Percentiles rank a stretch among this genome's conserved stretches.
Conservation (phyloP, 2,797 vertebrate genomes). For the Paedocypris micromegethes region DNA sequence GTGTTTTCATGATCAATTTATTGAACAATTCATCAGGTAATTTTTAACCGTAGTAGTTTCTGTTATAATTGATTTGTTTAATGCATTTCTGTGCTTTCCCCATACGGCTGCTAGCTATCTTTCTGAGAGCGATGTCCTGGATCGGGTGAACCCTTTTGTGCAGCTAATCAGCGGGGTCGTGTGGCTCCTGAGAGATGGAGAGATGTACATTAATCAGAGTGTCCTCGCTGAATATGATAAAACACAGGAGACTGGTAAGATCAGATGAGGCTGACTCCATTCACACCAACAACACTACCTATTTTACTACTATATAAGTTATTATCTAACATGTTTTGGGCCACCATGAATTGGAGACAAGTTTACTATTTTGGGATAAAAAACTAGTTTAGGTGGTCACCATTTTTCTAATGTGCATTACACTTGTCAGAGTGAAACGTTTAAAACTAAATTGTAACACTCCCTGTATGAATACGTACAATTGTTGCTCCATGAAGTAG, state of each 20-base stretch:
- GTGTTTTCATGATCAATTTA: too few relatives aligned
- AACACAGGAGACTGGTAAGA: constrained; percentile 79
- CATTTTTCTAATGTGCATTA: too few relatives aligned
- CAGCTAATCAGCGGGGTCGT: constrained; percentile 90
- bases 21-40: too few relatives aligned
- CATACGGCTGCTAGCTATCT: constrained; percentile 73
- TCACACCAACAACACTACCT: not conserved
- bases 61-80: not conserved
- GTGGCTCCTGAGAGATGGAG: constrained; percentile 84
- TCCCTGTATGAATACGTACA: too few relatives aligned
- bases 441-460: too few relatives aligned
- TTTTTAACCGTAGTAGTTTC: not conserved
- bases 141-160: constrained; percentile 79
- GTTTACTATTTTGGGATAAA: too few relatives aligned
- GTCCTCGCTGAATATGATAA: constrained; percentile 71
- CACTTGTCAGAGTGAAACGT: too few relatives aligned
- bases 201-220: constrained; percentile 81
- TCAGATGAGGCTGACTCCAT: not conserved
- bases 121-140: constrained; percentile 80
- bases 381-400: too few relatives aligned
- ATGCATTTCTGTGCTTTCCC: not conserved
- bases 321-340: too few relatives aligned
- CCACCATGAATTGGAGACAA: too few relatives aligned
- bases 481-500: too few relatives aligned
- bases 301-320: too few relatives aligned